Conservation (phyloP, 92 coral and sea anemone species). For the Heteractis magnifica region DNA sequence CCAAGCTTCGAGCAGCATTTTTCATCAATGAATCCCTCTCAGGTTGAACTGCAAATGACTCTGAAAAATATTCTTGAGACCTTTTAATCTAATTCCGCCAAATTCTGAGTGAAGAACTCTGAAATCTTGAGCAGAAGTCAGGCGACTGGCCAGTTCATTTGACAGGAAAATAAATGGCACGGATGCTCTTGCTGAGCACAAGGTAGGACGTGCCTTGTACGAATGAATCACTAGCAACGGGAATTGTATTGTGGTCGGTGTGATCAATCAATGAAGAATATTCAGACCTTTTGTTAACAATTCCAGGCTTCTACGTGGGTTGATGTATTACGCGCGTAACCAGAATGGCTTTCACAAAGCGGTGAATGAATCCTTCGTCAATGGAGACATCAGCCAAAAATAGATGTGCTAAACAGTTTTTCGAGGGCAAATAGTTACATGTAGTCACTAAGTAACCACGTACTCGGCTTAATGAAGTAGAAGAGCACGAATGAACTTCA, state of each 20-base stretch:
- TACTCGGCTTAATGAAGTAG: no score
- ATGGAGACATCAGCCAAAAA: no score
- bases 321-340: not conserved
- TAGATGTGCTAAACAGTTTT: no score
- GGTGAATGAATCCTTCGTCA: no score
- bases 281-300: not conserved
- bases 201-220: not conserved
- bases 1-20: not conserved
- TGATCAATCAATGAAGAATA: not conserved
- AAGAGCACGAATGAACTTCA: no score
- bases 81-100: not conserved
- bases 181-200: not conserved
- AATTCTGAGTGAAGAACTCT: not conserved
- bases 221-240: not conserved
- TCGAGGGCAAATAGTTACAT: no score
- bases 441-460: no score
- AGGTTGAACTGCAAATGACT: not conserved
- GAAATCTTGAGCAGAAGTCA: no score
- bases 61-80: not conserved
- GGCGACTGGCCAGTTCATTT: not conserved
- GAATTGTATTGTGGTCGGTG: not conserved
- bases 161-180: not conserved
- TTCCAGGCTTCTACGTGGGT: not conserved
- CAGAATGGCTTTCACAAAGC: no score
- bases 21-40: not conserved